These are phyloP conservation scores for Pogonocichla stellata DNA, from an alignment of 2,113 vertebrate genomes.

Conservation along the genomic window DNA sequence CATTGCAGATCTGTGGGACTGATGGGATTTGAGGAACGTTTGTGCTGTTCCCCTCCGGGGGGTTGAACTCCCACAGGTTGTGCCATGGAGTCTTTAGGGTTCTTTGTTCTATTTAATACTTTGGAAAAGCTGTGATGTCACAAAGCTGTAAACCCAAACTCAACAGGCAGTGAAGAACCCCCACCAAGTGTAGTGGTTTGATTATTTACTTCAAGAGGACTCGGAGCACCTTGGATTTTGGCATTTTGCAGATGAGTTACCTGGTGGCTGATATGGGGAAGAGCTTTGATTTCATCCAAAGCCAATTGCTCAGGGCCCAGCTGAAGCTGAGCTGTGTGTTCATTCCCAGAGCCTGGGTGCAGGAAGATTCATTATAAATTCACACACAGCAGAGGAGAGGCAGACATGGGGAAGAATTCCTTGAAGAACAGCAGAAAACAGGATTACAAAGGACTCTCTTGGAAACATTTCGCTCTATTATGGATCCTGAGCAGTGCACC, in stretches of 20 bases:
- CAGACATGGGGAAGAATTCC: not conserved
- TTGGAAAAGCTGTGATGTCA: not conserved
- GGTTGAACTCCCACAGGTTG: not conserved
- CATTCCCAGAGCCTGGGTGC: not conserved
- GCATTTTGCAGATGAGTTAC: not conserved
- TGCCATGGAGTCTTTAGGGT: fast-evolving
- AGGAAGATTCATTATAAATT: not conserved
- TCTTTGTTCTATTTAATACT: not conserved
- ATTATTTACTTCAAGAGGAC: not conserved
- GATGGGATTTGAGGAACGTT: not conserved
- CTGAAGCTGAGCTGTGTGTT: not conserved
- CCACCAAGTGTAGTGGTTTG: not conserved
- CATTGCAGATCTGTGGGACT: not conserved
- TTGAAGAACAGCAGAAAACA: not conserved
- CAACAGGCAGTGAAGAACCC: not conserved
- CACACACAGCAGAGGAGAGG: not conserved
- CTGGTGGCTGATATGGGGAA: not conserved
- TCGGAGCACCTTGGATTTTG: not conserved
- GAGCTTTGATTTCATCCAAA: not conserved
- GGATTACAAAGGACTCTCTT: not conserved
- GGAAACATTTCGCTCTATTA: not conserved
- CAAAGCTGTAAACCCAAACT: not conserved
- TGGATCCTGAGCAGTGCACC: not conserved
- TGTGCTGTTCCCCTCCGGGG: not conserved
- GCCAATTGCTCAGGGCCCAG: not conserved